Conservation (phyloP, 2,113 vertebrate species). For the Archilochus colubris region DNA sequence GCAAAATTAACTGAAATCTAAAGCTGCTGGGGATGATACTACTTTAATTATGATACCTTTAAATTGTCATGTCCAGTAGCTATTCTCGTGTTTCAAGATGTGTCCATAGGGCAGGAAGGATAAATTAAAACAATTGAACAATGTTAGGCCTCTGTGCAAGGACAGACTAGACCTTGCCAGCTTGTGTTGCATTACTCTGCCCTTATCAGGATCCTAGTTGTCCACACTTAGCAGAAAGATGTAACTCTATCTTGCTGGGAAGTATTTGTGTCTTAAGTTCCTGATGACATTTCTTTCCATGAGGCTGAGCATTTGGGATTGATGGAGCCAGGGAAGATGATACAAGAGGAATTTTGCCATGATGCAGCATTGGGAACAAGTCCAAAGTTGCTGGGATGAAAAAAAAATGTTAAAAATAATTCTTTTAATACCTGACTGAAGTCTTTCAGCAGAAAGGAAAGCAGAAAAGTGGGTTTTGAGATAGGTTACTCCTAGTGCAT, state of each 20-base stretch:
- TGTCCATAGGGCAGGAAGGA: not conserved
- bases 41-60: not conserved
- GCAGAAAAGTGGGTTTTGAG: not conserved
- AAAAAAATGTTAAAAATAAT: not conserved
- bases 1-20: not conserved
- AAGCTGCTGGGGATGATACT: not conserved
- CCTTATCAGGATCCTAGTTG: not conserved
- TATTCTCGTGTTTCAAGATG: not conserved
- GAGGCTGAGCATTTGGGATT: not conserved
- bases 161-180: not conserved
- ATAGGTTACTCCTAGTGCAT: not conserved
- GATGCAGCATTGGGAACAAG: not conserved
- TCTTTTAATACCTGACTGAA: not conserved
- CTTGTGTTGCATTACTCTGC: not conserved
- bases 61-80: not conserved
- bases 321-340: not conserved
- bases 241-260: conserved; percentile 10
- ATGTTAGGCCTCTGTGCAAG: not conserved
- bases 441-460: not conserved
- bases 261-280: not conserved
- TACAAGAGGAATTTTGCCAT: not conserved
- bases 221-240: not conserved
- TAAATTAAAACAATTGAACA: not conserved
- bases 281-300: not conserved
- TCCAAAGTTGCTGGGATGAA: not conserved